These are phyloP conservation scores for Chymomyza procnemis DNA, from an alignment of 2,888 invertebrate genomes.

Conservation along the genomic window DNA sequence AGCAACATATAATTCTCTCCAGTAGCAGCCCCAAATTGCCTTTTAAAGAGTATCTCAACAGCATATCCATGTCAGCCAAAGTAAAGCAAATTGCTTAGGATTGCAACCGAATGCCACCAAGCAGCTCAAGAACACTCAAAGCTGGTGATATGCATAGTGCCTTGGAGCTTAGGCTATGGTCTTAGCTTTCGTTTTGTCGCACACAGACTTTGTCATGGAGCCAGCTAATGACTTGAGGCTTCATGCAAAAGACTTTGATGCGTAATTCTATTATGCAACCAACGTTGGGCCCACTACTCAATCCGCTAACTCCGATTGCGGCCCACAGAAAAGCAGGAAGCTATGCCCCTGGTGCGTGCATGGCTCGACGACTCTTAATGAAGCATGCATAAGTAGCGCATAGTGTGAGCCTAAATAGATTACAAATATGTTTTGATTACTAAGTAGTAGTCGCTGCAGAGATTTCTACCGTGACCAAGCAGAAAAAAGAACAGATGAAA, in stretches of 20 bases:
- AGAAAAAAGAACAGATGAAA: too few species aligned
- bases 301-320: not conserved
- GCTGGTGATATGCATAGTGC: not conserved
- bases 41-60: not conserved
- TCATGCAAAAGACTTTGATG: conserved; percentile 29
- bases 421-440: conserved; percentile 56
- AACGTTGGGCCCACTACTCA: not conserved
- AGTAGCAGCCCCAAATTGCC: not conserved
- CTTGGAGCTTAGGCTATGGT: not conserved
- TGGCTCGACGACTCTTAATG: conserved; percentile 29
- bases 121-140: conserved; percentile 23
- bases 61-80: not conserved
- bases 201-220: conserved; percentile 8
- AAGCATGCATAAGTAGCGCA: conserved; percentile 39
- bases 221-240: not conserved
- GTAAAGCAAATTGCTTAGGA: conserved; percentile 2
- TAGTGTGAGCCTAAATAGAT: conserved; percentile 51
- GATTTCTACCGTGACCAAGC: not conserved
- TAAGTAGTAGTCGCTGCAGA: not conserved
- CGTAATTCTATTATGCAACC: conserved; percentile 44
- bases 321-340: too few species aligned
- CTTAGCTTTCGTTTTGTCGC: conserved; percentile 5
- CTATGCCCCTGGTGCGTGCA: not conserved
- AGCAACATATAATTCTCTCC: too few species aligned
- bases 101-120: conserved; percentile 27